Percentiles rank a stretch among this genome's conserved stretches.
Conservation (phyloP, 1,140 invertebrate genomes). For the Conopomorpha cramerella region DNA sequence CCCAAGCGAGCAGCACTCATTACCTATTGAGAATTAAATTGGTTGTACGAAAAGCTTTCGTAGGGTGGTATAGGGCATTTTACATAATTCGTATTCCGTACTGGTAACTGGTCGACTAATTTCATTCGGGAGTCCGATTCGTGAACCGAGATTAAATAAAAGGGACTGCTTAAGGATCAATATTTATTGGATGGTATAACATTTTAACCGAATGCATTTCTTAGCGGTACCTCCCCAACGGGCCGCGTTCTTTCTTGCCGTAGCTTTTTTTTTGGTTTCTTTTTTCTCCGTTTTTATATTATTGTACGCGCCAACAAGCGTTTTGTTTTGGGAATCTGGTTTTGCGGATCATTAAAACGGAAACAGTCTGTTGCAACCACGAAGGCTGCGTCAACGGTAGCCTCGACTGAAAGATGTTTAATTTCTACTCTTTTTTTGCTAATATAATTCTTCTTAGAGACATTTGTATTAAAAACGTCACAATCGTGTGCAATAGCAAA, state of each 20-base stretch:
- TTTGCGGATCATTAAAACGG: slow-evolving; percentile 49
- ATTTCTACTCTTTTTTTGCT: too few relatives aligned
- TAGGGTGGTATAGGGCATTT: slow-evolving; percentile 45
- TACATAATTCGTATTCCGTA: slow-evolving; percentile 57
- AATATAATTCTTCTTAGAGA: too few relatives aligned
- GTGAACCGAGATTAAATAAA: slow-evolving; percentile 57
- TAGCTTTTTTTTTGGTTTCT: slow-evolving; percentile 13
- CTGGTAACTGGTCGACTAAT: too few relatives aligned
- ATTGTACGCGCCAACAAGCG: slow-evolving; percentile 42
- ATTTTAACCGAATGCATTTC: slow-evolving; percentile 53
- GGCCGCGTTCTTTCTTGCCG: slow-evolving; percentile 22
- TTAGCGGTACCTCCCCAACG: slow-evolving; percentile 47
- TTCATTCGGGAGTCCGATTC: slow-evolving; percentile 49
- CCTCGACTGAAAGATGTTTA: too few relatives aligned
- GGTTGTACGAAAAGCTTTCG: slow-evolving; percentile 46
- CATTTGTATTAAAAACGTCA: too few relatives aligned
- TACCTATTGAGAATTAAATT: slow-evolving; percentile 55
- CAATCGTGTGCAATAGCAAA: too few relatives aligned
- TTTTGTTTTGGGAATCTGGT: slow-evolving; percentile 48
- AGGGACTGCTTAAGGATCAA: slow-evolving; percentile 53
- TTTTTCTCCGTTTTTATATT: slow-evolving; percentile 43
- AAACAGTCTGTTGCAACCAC: slow-evolving; percentile 20
- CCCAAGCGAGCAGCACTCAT: too few relatives aligned
- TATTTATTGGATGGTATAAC: slow-evolving; percentile 59
- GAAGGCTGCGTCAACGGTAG: slow-evolving; percentile 21